Base-by-base conservation (phyloP, 2,797 vertebrate genomes). In the Molossus molossus region DNA sequence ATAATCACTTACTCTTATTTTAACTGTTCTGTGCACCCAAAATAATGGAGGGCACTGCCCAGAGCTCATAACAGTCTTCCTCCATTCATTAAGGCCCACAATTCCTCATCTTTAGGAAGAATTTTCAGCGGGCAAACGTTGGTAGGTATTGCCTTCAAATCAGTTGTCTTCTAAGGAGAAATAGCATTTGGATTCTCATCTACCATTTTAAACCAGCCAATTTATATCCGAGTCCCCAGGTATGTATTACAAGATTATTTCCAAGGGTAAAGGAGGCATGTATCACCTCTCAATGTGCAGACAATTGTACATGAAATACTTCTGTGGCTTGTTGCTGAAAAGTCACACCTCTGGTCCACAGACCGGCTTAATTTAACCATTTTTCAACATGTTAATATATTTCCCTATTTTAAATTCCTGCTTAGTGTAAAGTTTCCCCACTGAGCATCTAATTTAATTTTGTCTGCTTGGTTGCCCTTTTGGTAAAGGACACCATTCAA, bases 391-490 rank as follows among this genome's bases (percentile, higher is more conserved):
- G 95, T 93, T 97, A 98, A 97, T 91, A 75, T 33, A 69, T 97
- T 97, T 67, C 6, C 88, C 62, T 77, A 57, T 97, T 98, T 97
- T 97, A 97, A 84, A 96, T 97, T 98, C 83, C 73, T 97, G 53
- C 91, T 82, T 96, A 96, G 90, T 82, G 73, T 80, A 90, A 90
- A 97, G 91, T 96, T 94, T 98, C 94, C 95, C 83, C 55, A 96
- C 87, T 97, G 97, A 96, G 69, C 60, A 96, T 94, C 85, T 98
- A 90, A 98, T 97, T 97, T 97, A 97, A 90, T 97, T 98, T 97
- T 97, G 91, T 94, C 94, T 97, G 82, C 92, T 97, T 97, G 90
- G 83, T 97, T 97, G 89, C 64, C 95, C 98, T 98, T 98, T 97
- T 98, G 96, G 93, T 97, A 97, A 98, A 98, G 96, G 77, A 97